phyloP scores from a whole-genome alignment of 2,888 invertebrate genomes.

The Lacanobia oleracea region DNA sequence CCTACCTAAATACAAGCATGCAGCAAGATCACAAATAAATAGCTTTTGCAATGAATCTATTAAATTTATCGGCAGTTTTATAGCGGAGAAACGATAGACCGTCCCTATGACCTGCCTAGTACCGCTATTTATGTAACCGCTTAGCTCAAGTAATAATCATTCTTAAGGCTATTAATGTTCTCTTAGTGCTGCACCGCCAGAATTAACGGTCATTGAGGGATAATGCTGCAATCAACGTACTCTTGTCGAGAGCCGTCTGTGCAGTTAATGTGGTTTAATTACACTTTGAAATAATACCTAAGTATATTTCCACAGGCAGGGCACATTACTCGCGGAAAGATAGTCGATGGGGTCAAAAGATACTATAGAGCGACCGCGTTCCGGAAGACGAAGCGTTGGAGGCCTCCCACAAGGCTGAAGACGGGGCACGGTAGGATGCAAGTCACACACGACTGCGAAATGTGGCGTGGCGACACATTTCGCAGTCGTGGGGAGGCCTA shows the following conservation, averaged over 20 bases:
- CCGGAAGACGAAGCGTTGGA: too few species aligned
- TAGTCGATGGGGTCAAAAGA: too few species aligned
- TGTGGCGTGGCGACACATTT: too few species aligned
- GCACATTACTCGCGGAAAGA: too few species aligned
- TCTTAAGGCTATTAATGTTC: not conserved
- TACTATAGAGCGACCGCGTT: too few species aligned
- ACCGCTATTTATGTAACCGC: slow-evolving; percentile 18
- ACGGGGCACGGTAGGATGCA: too few species aligned
- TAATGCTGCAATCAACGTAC: slow-evolving; percentile 15
- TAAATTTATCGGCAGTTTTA: not conserved
- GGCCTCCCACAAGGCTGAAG: too few species aligned
- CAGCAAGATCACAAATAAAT: not conserved
- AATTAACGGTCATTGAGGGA: slow-evolving; percentile 1
- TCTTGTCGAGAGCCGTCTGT: slow-evolving; percentile 9
- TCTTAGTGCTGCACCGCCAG: slow-evolving; percentile 6
- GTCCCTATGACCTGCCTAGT: not conserved
- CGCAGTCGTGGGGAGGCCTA: too few species aligned
- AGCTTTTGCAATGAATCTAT: slow-evolving; percentile 5
- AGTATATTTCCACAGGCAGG: too few species aligned
- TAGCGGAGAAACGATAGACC: not conserved
- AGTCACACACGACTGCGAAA: too few species aligned
- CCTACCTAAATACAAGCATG: not conserved
- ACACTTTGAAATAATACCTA: not conserved
- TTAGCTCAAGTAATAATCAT: slow-evolving; percentile 25
- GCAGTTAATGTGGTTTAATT: not conserved